phyloP scores from a whole-genome alignment of 2,888 invertebrate species.

The Octonoba sinensis region DNA sequence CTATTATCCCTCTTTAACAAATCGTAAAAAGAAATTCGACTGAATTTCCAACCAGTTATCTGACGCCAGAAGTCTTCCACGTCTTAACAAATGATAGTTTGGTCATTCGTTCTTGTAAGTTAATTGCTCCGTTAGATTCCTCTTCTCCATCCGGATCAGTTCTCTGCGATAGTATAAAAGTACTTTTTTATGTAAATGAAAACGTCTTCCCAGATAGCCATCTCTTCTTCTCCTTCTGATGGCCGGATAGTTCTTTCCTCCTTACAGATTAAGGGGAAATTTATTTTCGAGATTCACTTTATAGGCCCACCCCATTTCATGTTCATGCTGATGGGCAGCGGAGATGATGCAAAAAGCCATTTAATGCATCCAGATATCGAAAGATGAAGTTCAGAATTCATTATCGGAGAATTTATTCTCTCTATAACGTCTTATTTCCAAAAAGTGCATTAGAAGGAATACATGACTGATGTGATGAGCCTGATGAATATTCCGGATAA shows the following conservation, averaged over 20 bases:
- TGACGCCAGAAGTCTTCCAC: too few relatives aligned
- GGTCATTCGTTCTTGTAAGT: too few relatives aligned
- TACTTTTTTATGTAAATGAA: slow-evolving; percentile 54
- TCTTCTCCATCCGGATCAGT: slow-evolving; percentile 27
- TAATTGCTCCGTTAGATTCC: slow-evolving; percentile 14
- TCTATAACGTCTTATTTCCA: too few relatives aligned
- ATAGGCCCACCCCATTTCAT: slow-evolving; percentile 3
- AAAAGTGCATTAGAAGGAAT: too few relatives aligned
- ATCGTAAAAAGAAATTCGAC: too few relatives aligned
- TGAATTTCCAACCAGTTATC: too few relatives aligned
- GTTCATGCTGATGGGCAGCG: slow-evolving; percentile 14
- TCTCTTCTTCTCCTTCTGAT: slow-evolving; percentile 12
- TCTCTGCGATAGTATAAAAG: slow-evolving; percentile 27
- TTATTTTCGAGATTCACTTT: slow-evolving; percentile 17
- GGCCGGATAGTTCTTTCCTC: slow-evolving; percentile 12
- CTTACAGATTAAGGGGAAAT: slow-evolving; percentile 8
- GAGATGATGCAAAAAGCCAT: slow-evolving; percentile 29
- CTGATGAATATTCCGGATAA: too few relatives aligned
- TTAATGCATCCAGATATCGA: neutral
- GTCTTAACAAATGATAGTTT: too few relatives aligned
- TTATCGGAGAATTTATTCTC: too few relatives aligned
- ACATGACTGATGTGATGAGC: too few relatives aligned
- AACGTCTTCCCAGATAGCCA: slow-evolving; percentile 17
- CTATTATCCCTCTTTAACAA: too few relatives aligned
- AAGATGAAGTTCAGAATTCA: too few relatives aligned